Evolutionary conservation across 2,888 invertebrate genomes (phyloP).

Genomic region (Erpobdella octoculata): DNA sequence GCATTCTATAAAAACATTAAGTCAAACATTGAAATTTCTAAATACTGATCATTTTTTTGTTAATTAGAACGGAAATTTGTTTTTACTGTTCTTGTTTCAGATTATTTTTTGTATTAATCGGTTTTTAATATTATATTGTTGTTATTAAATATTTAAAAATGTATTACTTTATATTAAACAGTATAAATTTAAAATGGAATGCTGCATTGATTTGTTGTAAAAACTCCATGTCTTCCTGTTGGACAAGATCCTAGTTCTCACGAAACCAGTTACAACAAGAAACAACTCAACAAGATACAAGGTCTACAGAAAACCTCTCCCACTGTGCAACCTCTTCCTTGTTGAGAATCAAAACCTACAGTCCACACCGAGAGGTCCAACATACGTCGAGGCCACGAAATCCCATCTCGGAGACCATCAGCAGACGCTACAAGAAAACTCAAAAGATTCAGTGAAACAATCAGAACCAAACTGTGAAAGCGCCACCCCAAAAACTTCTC

Average conservation of each 20-base stretch:
- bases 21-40: too few relatives aligned
- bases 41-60: too few relatives aligned
- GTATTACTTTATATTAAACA: neutral
- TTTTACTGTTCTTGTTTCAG: neutral
- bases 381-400: constrained; percentile 45
- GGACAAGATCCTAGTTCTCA: constrained; percentile 54
- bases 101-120: too few relatives aligned
- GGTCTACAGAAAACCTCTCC: constrained; percentile 51
- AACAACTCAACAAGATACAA: constrained; percentile 44
- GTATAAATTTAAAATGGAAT: too few relatives aligned
- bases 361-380: constrained; percentile 45
- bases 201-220: constrained; percentile 45
- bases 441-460: too few relatives aligned
- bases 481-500: neutral
- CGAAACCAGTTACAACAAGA: constrained; percentile 45
- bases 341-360: constrained; percentile 40
- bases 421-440: too few relatives aligned
- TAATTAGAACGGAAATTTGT: neutral
- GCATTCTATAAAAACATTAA: too few relatives aligned
- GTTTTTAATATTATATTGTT: neutral
- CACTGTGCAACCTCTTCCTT: constrained; percentile 45
- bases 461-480: neutral
- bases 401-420: too few relatives aligned
- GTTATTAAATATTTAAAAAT: neutral
- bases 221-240: constrained; percentile 57